Base-by-base conservation (phyloP, 2,888 invertebrate genomes). In the Thera britannica region DNA sequence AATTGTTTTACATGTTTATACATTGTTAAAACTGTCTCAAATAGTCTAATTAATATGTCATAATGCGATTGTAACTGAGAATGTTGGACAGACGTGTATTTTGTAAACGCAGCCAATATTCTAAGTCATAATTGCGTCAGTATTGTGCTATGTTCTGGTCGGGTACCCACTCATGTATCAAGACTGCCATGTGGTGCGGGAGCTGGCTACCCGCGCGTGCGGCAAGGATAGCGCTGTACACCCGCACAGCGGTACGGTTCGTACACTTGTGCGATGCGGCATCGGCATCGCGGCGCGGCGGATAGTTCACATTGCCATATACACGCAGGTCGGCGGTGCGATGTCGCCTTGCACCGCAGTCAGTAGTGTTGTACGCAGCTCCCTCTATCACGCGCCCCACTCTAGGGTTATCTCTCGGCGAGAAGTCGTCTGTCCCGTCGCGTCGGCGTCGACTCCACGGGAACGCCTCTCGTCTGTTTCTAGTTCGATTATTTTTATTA, bases 401-500 rank as follows among this genome's bases (percentile, higher is more conserved):
- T 62, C 36, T 62, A 70, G 70, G 61, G 70, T 49, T 60, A 65
- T 63, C 49, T 60, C 51, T 67, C 62, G 60, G 63, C 63, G 72
- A 72, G 68, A 56, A 55, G 69, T 23, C 60, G 46, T 41, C 52
- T 41, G 52, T 46, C 34, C 51, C 62, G 52, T 57, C 56, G 23
- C 23, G 23, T 23, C 23, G 23, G 23, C 23, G 23, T 23, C 23
- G 38, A 52, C 9, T 38, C 59, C 58, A 51, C 62, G 63, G 61
- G 62, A 55, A 41, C 65, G 62, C 46, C 68, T 70, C 73, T 72
- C 68, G 68, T 65, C 71, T 63, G 62, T 73, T 57, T 75, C 78
- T 83, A 83, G 83, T 80, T 79, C 87, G 82, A 86, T 85, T 89
- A 88, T 90, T 90, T 92, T 91, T 90, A 92, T 90, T 90, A 90